Percentiles rank a stretch among this genome's conserved stretches.
phyloP scores from a whole-genome alignment of 1,140 invertebrate species.

The Drosophila funebris region DNA sequence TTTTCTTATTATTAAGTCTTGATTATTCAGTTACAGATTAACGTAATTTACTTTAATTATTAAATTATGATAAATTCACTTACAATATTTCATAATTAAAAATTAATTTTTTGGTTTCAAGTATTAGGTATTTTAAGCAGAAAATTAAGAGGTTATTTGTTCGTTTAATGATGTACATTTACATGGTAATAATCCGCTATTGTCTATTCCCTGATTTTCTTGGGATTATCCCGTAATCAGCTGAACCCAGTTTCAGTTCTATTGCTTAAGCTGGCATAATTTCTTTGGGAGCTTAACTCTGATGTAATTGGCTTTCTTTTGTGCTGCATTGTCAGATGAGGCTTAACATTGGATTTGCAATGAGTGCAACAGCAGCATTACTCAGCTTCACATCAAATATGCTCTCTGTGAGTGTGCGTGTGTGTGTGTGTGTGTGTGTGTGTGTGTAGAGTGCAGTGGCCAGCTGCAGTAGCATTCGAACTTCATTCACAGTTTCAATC shows the following conservation, averaged over 20 bases:
- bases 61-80: too few species aligned
- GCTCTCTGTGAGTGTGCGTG: conserved; percentile 23
- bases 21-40: too few species aligned
- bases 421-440: conserved; percentile 2
- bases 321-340: conserved; percentile 25
- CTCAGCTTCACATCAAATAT: conserved; percentile 32
- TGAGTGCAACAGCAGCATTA: conserved; percentile 34
- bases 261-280: conserved; percentile 16
- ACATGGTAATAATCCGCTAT: too few species aligned
- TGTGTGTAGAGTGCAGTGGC: conserved; percentile 1
- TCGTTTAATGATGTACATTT: neutral
- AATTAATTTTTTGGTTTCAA: neutral
- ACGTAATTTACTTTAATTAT: too few species aligned
- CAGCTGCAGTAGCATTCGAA: conserved; percentile 30
- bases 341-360: conserved; percentile 36
- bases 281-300: conserved; percentile 4
- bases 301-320: conserved; percentile 23
- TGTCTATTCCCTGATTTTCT: neutral
- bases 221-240: conserved; percentile 3
- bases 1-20: too few species aligned
- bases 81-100: too few species aligned
- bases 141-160: too few species aligned
- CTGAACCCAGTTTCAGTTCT: conserved; percentile 8
- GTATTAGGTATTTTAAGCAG: too few species aligned
- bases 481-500: conserved; percentile 40